Evolutionary conservation across 1,140 invertebrate genomes (phyloP).

Genomic region (Drosophila sp.): DNA sequence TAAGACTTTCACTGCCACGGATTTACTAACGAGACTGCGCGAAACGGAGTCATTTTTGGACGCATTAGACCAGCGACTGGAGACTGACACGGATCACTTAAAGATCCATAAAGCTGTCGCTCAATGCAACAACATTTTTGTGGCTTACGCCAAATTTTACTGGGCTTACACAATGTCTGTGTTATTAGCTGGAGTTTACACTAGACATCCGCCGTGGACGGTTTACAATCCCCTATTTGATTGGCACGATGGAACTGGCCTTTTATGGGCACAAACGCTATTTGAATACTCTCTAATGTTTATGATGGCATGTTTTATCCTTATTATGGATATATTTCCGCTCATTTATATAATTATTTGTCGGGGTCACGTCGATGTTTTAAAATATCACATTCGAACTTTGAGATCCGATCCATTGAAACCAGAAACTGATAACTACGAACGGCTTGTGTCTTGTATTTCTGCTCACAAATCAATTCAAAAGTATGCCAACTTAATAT

Average conservation of each 20-base stretch:
- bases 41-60: neutral
- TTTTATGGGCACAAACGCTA: neutral
- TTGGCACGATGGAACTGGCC: neutral
- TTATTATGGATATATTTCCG: conserved; percentile 43
- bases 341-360: conserved; percentile 39
- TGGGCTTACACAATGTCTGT: neutral
- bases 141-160: conserved; percentile 2
- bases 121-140: conserved; percentile 1
- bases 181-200: neutral
- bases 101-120: conserved; percentile 12
- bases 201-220: conserved; percentile 53
- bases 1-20: neutral
- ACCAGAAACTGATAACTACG: conserved; percentile 47
- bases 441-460: conserved; percentile 58
- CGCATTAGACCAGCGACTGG: conserved; percentile 7
- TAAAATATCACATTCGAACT: conserved; percentile 46
- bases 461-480: conserved; percentile 50
- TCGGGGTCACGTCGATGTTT: conserved; percentile 48
- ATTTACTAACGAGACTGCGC: neutral
- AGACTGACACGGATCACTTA: neutral
- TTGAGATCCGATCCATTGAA: conserved; percentile 29
- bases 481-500: conserved; percentile 17
- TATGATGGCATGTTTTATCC: neutral
- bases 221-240: conserved; percentile 57
- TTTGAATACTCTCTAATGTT: conserved; percentile 4